Conservation (phyloP, 2,888 invertebrate genomes). For the Prosopocoilus inquinatus region DNA sequence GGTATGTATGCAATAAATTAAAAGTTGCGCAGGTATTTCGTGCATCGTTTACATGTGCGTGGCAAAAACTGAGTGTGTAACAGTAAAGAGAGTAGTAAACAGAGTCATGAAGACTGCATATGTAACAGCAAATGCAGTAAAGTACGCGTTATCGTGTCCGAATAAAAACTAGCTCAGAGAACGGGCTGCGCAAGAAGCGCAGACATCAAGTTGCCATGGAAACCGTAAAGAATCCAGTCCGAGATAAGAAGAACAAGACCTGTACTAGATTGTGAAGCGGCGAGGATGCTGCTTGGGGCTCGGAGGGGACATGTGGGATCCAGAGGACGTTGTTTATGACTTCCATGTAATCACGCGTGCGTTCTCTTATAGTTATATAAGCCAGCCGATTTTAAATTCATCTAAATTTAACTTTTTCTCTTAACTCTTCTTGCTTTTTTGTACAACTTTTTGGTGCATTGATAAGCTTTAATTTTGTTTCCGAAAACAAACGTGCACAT, state of each 20-base stretch:
- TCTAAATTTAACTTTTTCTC: no score
- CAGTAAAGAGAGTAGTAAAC: neutral
- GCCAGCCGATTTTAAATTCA: no score
- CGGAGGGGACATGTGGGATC: constrained; percentile 7
- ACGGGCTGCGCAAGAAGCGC: constrained; percentile 17
- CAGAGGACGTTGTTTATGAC: constrained; percentile 1
- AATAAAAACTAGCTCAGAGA: constrained; percentile 4
- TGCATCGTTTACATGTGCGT: no score
- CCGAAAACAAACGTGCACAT: no score
- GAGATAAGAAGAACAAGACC: constrained; percentile 20
- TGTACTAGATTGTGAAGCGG: constrained; percentile 16
- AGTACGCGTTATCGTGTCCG: neutral
- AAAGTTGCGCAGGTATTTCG: no score
- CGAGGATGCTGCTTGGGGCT: constrained; percentile 8
- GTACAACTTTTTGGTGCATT: no score
- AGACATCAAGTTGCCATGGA: constrained; percentile 19
- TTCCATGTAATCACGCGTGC: neutral
- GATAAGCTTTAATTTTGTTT: no score
- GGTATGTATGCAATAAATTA: no score
- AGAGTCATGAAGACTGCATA: neutral
- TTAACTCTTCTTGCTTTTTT: no score
- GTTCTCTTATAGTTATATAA: no score
- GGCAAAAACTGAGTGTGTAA: no score
- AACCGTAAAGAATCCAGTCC: constrained; percentile 21
- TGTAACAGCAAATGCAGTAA: neutral